These are phyloP conservation scores for Aptenodytes forsteri DNA, from an alignment of 2,113 vertebrate species.

Conservation along the genomic window DNA sequence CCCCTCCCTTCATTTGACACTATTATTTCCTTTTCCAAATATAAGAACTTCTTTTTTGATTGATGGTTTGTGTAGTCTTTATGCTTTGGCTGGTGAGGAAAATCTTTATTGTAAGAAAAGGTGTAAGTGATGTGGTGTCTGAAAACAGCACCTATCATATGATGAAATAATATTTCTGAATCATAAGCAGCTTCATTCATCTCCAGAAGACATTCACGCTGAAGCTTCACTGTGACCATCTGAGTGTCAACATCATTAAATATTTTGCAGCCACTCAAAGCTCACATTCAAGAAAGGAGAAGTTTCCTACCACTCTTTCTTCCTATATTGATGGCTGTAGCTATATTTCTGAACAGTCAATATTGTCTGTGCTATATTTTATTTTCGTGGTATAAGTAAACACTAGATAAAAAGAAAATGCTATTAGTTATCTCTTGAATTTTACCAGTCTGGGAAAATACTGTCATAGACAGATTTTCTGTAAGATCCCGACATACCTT, in stretches of 20 bases:
- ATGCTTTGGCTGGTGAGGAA: neutral
- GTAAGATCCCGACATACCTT: neutral
- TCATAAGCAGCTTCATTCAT: constrained; percentile 11
- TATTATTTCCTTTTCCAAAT: neutral
- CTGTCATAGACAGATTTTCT: neutral
- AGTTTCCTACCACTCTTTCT: neutral
- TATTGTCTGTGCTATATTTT: neutral
- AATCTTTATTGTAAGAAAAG: neutral
- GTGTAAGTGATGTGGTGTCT: neutral
- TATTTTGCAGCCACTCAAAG: neutral
- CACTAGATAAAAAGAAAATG: neutral
- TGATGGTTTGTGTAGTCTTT: neutral
- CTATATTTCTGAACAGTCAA: neutral
- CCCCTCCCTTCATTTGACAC: neutral
- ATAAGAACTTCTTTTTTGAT: neutral
- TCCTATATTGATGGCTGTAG: neutral
- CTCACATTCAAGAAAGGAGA: neutral
- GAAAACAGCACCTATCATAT: neutral
- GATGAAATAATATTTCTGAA: constrained; percentile 9
- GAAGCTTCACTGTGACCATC: neutral
- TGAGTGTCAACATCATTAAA: neutral
- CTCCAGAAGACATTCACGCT: neutral
- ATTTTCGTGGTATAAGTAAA: neutral
- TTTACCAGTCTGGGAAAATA: neutral
- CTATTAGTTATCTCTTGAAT: neutral